phyloP scores from a whole-genome alignment of 2,113 vertebrate species.

The Tupaia chinensis region DNA sequence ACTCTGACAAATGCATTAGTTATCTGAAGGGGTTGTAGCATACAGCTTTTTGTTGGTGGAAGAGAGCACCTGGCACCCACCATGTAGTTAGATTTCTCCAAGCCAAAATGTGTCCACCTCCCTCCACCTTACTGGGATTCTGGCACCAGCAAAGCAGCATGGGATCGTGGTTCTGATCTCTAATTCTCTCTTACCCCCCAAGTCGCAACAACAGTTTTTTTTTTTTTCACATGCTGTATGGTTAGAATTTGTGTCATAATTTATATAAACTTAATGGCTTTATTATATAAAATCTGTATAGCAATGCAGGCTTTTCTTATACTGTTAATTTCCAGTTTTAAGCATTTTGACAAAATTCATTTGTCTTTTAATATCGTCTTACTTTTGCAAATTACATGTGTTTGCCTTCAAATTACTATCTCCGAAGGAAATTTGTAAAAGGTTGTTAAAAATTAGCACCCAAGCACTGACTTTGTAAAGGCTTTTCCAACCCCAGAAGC shows the following conservation, averaged over 20 bases:
- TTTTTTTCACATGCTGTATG: background rate
- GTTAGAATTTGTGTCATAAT: background rate
- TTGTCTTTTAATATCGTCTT: background rate
- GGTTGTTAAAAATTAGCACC: background rate
- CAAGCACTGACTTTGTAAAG: background rate
- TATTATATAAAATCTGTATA: background rate
- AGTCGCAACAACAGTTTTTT: background rate
- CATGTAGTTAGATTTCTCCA: background rate
- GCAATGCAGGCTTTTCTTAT: background rate
- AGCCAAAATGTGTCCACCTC: background rate
- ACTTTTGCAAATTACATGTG: background rate
- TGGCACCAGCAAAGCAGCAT: background rate
- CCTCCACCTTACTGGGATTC: background rate
- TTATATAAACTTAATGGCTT: background rate
- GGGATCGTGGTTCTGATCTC: background rate
- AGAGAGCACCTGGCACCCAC: too few relatives aligned
- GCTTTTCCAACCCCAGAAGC: background rate
- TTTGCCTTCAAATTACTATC: background rate
- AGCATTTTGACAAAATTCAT: background rate
- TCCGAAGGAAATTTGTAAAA: background rate
- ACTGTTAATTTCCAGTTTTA: background rate
- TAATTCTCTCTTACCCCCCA: background rate
- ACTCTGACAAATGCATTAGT: background rate
- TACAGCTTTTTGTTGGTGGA: background rate
- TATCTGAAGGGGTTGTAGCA: background rate